Base-by-base conservation (phyloP, 1,140 invertebrate species). In the Drosophila saltans region DNA sequence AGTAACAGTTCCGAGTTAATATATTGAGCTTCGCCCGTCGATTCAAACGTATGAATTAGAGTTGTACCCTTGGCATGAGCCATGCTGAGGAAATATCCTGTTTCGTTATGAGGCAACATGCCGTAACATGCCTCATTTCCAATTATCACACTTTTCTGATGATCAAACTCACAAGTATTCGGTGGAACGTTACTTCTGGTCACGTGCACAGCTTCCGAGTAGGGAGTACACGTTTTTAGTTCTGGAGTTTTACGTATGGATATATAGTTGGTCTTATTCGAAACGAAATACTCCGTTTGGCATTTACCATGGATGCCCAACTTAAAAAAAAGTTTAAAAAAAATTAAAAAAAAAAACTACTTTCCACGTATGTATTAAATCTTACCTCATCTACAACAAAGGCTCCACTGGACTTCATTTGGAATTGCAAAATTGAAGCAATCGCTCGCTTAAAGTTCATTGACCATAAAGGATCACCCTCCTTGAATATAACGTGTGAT, bases 391-490 rank as follows among this genome's bases (percentile, higher is more conserved):
- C 91, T n/a, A 92, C 79, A 1, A 93, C 92, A 73, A 93, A 94
- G 0, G 93, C 93, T 0, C 93, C 94, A 5, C 69, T 71, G 16
- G 91, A 93, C 33, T 91, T 93, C 24, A 91, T 91, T 62, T 91
- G 80, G 41, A 92, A 84, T 81, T 95, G 95, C 36, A 95, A 93
- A 70, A 94, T 94, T 41, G 94, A 93, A 9, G 94, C 94, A 26
- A 96, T 93, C 4, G 94, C 95, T 41, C 94, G 91, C 83, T 96
- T 95, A 62, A 95, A 94, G 81, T 96, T 96, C n/a, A 93, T 93
- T 0, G 94, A 93, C 95, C 95, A 96, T n/a, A 93, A 81, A 1
- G 94, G 92, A 69, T 95, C 94, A 28, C 80, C 75, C 72, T 93
- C 93, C 66, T 92, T 92, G 61, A 92, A 92, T 11, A 91, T 72